Conservation (phyloP, 2,113 vertebrate genomes). For the Lucifuga dentata region DNA sequence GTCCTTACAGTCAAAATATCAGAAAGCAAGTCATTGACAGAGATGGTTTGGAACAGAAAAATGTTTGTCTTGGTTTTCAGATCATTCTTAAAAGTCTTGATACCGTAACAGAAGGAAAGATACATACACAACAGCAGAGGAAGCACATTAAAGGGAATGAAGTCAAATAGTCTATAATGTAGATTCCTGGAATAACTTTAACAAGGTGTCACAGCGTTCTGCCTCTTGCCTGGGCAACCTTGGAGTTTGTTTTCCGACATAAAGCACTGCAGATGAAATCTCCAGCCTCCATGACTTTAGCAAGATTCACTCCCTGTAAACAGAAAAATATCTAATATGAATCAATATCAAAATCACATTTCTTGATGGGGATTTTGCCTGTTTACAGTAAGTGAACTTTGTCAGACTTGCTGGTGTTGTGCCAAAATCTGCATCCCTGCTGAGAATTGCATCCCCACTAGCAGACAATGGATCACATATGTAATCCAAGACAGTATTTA, state of each 20-base stretch:
- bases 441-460: too few species aligned
- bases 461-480: too few species aligned
- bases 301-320: conserved; percentile 90
- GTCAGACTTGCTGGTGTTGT: too few species aligned
- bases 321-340: neutral
- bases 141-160: conserved; percentile 43
- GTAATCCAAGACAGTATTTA: too few species aligned
- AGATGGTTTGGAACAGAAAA: neutral
- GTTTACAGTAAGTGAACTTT: too few species aligned
- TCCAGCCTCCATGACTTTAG: conserved; percentile 89
- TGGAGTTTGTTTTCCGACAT: conserved; percentile 91
- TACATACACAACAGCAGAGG: conserved; percentile 35
- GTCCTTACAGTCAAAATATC: neutral
- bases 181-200: neutral
- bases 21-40: neutral
- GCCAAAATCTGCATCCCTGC: too few species aligned
- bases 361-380: neutral
- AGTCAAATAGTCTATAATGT: conserved; percentile 6
- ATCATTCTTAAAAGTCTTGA: neutral
- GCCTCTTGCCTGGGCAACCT: conserved; percentile 87
- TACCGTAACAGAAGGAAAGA: conserved; percentile 19
- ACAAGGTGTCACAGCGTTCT: conserved; percentile 49
- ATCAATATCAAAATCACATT: neutral
- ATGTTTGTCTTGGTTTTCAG: too few species aligned
- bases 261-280: conserved; percentile 93